phyloP scores from a whole-genome alignment of 2,113 vertebrate genomes.

The Hippocampus guttulatus region DNA sequence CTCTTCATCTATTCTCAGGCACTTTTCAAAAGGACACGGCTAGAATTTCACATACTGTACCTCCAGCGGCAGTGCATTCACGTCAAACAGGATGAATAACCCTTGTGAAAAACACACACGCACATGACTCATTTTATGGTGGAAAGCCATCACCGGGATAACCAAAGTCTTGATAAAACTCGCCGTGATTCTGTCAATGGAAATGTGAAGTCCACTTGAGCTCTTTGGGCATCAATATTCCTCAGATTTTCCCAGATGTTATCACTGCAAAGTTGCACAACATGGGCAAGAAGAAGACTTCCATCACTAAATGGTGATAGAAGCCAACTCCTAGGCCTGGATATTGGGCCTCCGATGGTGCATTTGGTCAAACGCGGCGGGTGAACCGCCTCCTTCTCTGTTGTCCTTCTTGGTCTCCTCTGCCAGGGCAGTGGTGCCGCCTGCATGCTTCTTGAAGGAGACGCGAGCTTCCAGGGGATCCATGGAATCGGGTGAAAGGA shows the following conservation, averaged over 20 bases:
- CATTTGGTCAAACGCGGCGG: slow-evolving; percentile 73
- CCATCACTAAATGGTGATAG: slow-evolving; percentile 85
- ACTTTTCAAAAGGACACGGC: slow-evolving; percentile 84
- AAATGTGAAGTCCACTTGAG: slow-evolving; percentile 19
- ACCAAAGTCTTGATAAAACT: slow-evolving; percentile 25
- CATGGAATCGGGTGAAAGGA: slow-evolving; percentile 74
- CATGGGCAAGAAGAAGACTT: slow-evolving; percentile 32
- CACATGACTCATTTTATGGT: not conserved
- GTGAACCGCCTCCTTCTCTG: slow-evolving; percentile 56
- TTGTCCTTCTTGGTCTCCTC: slow-evolving; percentile 73
- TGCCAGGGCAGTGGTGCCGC: slow-evolving; percentile 45
- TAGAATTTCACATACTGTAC: slow-evolving; percentile 47
- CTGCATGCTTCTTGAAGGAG: slow-evolving; percentile 71
- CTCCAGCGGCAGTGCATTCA: slow-evolving; percentile 52
- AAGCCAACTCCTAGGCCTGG: slow-evolving; percentile 82
- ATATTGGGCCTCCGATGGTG: slow-evolving; percentile 58
- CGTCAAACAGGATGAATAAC: slow-evolving; percentile 51
- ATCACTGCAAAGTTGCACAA: slow-evolving; percentile 44
- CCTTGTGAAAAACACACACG: not conserved
- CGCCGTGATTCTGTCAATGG: slow-evolving; percentile 10
- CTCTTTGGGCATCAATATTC: slow-evolving; percentile 3
- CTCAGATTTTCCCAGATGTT: slow-evolving; percentile 47
- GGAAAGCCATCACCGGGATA: slow-evolving; percentile 21
- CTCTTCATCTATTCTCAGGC: slow-evolving; percentile 76
- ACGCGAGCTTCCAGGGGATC: slow-evolving; percentile 80